phyloP scores from a whole-genome alignment of 2,113 vertebrate species.

The Climacteris rufus region DNA sequence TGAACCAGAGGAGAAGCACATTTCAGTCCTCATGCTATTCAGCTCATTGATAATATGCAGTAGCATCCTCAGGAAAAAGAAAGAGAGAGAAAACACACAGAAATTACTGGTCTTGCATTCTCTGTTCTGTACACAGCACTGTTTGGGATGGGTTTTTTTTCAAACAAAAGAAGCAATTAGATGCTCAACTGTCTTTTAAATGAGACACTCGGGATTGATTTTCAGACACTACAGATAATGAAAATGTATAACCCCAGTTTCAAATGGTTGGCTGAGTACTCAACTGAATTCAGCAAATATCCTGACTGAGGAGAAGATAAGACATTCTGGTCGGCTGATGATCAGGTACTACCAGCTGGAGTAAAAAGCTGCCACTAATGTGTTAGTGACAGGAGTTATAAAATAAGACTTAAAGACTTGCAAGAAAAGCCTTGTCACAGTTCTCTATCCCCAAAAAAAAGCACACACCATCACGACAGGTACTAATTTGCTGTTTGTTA shows the following conservation, averaged over 20 bases:
- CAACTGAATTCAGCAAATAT: neutral
- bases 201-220: neutral
- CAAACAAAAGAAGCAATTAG: neutral
- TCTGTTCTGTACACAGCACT: neutral
- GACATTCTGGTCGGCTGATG: neutral
- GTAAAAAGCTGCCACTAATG: neutral
- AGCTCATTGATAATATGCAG: neutral
- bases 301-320: neutral
- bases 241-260: neutral
- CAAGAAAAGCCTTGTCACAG: neutral
- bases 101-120: neutral
- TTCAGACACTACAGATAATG: neutral
- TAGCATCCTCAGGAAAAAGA: neutral
- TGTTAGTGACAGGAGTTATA: neutral
- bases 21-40: neutral
- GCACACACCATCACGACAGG: neutral
- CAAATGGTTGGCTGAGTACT: neutral
- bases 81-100: neutral
- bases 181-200: neutral
- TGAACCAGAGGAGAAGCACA: neutral
- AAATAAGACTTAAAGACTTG: neutral
- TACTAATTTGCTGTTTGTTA: neutral
- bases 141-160: neutral
- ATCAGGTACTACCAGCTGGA: neutral
- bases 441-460: neutral